Evolutionary conservation across 2,113 vertebrate species (phyloP).

Genomic region (Syrmaticus mikado): DNA sequence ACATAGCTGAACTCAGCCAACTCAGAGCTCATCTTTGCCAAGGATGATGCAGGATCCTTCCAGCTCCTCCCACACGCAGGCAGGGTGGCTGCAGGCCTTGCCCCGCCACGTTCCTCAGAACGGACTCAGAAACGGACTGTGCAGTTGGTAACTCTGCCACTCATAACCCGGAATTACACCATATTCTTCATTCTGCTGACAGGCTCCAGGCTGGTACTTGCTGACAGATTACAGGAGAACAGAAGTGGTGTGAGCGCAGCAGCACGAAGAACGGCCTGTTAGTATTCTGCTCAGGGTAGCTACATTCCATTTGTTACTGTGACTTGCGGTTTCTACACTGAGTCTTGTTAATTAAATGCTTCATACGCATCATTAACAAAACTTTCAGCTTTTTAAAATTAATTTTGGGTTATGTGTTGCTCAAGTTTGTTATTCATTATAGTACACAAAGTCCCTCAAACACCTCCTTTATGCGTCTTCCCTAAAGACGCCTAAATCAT

Average conservation of each 20-base stretch:
- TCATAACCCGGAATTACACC: not conserved
- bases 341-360: not conserved
- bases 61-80: rapidly evolving
- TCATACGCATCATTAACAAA: slow-evolving; percentile 18
- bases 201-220: not conserved
- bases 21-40: not conserved
- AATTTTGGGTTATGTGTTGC: not conserved
- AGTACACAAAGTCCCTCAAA: not conserved
- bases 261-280: not conserved
- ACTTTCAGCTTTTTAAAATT: slow-evolving; percentile 14
- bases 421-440: not conserved
- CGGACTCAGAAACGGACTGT: not conserved
- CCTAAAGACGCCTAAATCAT: not conserved
- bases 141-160: not conserved
- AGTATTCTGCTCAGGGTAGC: not conserved
- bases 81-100: not conserved
- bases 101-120: not conserved
- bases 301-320: not conserved
- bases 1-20: not conserved
- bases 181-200: not conserved
- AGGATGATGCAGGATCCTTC: not conserved
- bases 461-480: not conserved
- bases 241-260: not conserved
- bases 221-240: not conserved
- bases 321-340: not conserved